A percentile compares a stretch with the other conserved stretches of the same genome.
These are phyloP conservation scores for Stegodyphus dumicola DNA, from an alignment of 1,140 invertebrate species.

Conservation along the genomic window DNA sequence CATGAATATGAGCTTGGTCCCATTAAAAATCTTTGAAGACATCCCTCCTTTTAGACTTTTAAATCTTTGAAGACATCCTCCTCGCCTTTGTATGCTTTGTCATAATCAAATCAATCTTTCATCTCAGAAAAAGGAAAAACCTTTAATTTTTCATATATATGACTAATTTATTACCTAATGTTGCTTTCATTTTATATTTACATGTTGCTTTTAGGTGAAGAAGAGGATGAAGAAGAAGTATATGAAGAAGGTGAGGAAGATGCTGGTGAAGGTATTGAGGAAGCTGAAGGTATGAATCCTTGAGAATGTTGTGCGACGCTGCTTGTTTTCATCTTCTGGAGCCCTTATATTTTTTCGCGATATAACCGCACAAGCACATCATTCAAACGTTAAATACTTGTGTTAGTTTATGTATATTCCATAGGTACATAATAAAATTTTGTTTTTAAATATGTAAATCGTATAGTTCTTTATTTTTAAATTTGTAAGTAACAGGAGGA, in stretches of 20 bases:
- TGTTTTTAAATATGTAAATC: constrained; percentile 55
- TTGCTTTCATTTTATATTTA: no score
- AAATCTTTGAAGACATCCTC: no score
- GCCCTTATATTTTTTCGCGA: constrained; percentile 26
- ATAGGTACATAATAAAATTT: constrained; percentile 60
- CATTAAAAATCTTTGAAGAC: no score
- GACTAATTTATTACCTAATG: no score
- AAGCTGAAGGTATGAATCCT: constrained; percentile 58
- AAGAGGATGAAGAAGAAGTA: constrained; percentile 66
- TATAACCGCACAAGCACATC: constrained; percentile 48
- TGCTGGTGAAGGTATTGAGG: constrained; percentile 59
- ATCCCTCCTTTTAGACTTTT: no score
- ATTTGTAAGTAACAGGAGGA: no score
- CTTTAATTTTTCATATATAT: no score
- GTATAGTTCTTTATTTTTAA: constrained; percentile 13
- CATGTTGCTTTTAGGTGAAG: constrained; percentile 56
- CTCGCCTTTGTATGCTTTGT: no score
- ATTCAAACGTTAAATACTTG: constrained; percentile 53
- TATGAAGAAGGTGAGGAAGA: constrained; percentile 67
- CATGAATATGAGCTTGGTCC: no score
- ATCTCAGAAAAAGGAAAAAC: no score
- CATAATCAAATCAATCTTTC: no score
- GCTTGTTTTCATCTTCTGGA: constrained; percentile 40
- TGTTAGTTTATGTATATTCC: constrained; percentile 59
- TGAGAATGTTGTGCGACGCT: constrained; percentile 37